phyloP scores from a whole-genome alignment of 2,888 invertebrate species.

The Arrhopalites spinosus region DNA sequence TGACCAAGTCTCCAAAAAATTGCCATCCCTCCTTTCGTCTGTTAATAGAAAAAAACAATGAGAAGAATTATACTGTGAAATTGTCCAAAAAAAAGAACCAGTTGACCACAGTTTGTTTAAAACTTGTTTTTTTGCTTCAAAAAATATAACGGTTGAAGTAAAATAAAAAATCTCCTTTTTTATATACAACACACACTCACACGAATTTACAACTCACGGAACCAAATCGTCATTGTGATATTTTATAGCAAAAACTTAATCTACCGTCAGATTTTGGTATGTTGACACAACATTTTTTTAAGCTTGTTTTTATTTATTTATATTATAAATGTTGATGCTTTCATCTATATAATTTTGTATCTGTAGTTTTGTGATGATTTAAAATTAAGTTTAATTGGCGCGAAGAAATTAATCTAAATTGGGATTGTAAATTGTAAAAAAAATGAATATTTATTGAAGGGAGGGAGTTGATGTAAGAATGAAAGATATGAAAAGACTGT shows the following conservation, averaged over 20 bases:
- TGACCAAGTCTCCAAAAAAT: too few relatives aligned
- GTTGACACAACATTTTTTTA: conserved; percentile 10
- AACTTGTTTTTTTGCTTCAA: too few relatives aligned
- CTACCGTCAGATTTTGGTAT: conserved; percentile 32
- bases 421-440: neutral
- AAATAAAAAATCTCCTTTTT: too few relatives aligned
- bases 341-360: neutral
- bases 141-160: too few relatives aligned
- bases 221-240: conserved; percentile 56
- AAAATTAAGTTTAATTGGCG: neutral
- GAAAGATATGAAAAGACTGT: conserved; percentile 1
- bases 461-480: conserved; percentile 8
- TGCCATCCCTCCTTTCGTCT: neutral
- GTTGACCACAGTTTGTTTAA: too few relatives aligned
- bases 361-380: too few relatives aligned
- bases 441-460: neutral
- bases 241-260: conserved; percentile 47
- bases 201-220: conserved; percentile 51
- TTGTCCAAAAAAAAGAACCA: neutral
- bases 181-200: neutral
- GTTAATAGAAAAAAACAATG: neutral
- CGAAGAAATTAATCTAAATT: too few relatives aligned
- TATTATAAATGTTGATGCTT: too few relatives aligned
- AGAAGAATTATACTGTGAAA: neutral
- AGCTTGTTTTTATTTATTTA: neutral